Evolutionary conservation across 2,113 vertebrate species (phyloP).

Genomic region (Pholis gunnellus): DNA sequence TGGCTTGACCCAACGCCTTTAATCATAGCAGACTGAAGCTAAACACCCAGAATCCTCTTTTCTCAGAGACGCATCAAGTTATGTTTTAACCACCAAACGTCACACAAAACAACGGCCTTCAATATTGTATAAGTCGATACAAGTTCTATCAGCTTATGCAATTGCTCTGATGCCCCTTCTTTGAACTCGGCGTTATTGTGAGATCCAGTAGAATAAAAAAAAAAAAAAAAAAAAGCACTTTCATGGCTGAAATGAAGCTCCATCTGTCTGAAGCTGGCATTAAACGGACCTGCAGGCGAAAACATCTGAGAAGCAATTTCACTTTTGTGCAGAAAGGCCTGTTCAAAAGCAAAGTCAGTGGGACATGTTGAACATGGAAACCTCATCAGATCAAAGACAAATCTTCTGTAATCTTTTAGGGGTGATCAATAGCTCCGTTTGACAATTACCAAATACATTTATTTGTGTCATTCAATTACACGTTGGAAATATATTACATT

Average conservation of each 20-base stretch:
- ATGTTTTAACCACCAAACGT: not conserved
- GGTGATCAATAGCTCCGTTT: slow-evolving; percentile 19
- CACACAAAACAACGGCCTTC: not conserved
- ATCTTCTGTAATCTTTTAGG: slow-evolving; percentile 5
- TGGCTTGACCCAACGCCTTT: not conserved
- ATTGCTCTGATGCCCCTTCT: not conserved
- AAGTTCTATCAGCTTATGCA: not conserved
- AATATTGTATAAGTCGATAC: not conserved
- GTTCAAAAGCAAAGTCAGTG: slow-evolving; percentile 22
- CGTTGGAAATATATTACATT: not conserved
- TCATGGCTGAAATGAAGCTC: slow-evolving; percentile 22
- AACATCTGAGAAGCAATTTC: slow-evolving; percentile 49
- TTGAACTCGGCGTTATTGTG: not conserved
- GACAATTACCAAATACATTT: not conserved
- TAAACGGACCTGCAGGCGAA: slow-evolving; percentile 32
- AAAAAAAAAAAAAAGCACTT: slow-evolving; percentile 1
- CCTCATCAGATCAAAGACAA: slow-evolving; percentile 15
- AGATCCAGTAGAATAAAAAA: not conserved
- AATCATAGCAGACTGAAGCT: slow-evolving; percentile 1
- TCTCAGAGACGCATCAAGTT: not conserved
- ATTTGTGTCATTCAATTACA: not conserved
- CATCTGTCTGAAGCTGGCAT: slow-evolving; percentile 48
- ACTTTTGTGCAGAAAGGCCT: not conserved
- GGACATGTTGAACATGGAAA: slow-evolving; percentile 8
- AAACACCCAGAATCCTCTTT: slow-evolving; percentile 13